Percentiles rank a stretch among this genome's conserved stretches.
These are phyloP conservation scores for Drosophila rufa DNA, from an alignment of 1,140 invertebrate genomes.

Conservation along the genomic window DNA sequence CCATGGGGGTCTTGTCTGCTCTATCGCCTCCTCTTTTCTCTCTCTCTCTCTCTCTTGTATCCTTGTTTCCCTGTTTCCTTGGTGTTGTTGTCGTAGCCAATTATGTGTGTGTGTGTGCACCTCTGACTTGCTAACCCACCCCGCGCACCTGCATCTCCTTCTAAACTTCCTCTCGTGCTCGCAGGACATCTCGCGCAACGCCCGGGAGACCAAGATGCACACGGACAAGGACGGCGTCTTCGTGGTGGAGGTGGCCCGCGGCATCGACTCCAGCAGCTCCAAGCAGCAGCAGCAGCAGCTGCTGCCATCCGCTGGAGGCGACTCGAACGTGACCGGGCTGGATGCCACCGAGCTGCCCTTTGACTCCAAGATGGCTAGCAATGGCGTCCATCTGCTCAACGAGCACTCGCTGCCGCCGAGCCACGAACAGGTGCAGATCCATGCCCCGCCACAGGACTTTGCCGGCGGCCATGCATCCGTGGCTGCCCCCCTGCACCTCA, in stretches of 20 bases:
- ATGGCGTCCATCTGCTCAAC: constrained; percentile 31
- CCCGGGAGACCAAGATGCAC: constrained; percentile 89
- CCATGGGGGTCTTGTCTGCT: constrained; percentile 57
- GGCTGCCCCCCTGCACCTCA: constrained; percentile 72
- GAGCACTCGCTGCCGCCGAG: constrained; percentile 61
- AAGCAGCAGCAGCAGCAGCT: not conserved
- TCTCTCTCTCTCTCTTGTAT: not conserved
- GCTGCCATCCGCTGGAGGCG: constrained; percentile 56
- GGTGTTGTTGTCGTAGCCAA: constrained; percentile 45
- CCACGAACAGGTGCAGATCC: constrained; percentile 83
- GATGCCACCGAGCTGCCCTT: constrained; percentile 72
- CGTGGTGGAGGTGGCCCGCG: constrained; percentile 89
- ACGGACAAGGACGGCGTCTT: constrained; percentile 91
- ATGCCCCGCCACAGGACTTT: constrained; percentile 71
- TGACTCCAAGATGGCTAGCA: constrained; percentile 53
- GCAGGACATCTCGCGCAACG: constrained; percentile 89
- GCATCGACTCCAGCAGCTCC: constrained; percentile 72
- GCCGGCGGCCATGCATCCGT: constrained; percentile 78
- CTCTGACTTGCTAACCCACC: constrained; percentile 5
- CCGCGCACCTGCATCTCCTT: constrained; percentile 3
- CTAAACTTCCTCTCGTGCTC: constrained; percentile 9
- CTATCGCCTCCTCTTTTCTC: constrained; percentile 21
- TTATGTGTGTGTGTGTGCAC: constrained; percentile 20
- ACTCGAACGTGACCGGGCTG: constrained; percentile 47
- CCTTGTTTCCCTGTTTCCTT: constrained; percentile 12